Conservation (phyloP, 2,888 invertebrate species). For the Ochlodes sylvanus region DNA sequence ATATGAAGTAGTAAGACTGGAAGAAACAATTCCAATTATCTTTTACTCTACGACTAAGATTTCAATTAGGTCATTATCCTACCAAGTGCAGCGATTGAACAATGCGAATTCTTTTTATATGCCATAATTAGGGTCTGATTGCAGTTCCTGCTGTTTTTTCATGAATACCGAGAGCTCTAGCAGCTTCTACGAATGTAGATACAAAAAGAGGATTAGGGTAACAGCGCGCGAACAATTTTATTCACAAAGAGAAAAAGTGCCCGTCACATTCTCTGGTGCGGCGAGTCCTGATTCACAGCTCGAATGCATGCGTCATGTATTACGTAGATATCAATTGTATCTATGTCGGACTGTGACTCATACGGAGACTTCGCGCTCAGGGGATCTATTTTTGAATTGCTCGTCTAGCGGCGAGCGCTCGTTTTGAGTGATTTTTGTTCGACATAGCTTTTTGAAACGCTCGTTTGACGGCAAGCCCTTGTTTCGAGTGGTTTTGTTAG, state of each 20-base stretch:
- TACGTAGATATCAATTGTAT: conserved; percentile 34
- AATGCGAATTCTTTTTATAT: conserved; percentile 14
- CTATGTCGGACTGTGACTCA: conserved; percentile 41
- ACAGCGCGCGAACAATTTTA: conserved; percentile 18
- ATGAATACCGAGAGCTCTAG: conserved; percentile 25
- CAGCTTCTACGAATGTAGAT: conserved; percentile 34
- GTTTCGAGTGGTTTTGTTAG: too few species aligned
- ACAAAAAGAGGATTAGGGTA: conserved; percentile 30
- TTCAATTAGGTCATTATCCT: conserved; percentile 16
- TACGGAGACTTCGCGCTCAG: conserved; percentile 7
- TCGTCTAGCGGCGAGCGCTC: too few species aligned
- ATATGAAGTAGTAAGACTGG: too few species aligned
- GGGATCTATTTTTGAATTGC: too few species aligned
- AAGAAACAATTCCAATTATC: too few species aligned
- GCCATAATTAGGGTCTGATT: conserved; percentile 15
- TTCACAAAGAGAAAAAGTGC: conserved; percentile 41
- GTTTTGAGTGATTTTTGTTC: too few species aligned
- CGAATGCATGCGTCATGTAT: conserved; percentile 45
- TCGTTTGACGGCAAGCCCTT: too few species aligned
- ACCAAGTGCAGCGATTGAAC: not conserved
- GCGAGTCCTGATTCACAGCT: conserved; percentile 45
- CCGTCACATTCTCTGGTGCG: conserved; percentile 41
- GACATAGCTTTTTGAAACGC: too few species aligned
- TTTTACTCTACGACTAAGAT: not conserved
- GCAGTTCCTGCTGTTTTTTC: conserved; percentile 15